These are phyloP conservation scores for Himalopsyche tibetana DNA, from an alignment of 2,888 invertebrate genomes.

Conservation along the genomic window DNA sequence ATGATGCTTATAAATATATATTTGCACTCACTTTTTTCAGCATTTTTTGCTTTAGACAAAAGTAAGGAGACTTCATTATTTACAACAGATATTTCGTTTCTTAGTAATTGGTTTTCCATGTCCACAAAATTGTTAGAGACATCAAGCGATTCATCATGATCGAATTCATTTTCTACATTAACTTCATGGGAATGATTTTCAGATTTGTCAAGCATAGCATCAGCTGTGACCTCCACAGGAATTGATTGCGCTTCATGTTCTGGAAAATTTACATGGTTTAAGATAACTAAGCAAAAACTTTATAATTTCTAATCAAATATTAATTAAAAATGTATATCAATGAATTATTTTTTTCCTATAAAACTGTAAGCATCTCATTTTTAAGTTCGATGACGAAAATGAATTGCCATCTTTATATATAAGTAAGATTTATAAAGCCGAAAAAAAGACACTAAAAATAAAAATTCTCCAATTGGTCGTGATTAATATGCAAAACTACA, in stretches of 20 bases:
- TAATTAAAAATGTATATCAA: too few relatives aligned
- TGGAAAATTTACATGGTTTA: neutral
- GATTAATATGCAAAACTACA: too few relatives aligned
- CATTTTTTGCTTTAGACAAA: slow-evolving; percentile 72
- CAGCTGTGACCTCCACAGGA: neutral
- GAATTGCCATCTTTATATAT: too few relatives aligned
- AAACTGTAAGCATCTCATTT: too few relatives aligned
- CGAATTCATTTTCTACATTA: neutral
- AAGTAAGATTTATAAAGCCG: too few relatives aligned
- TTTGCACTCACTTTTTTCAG: slow-evolving; percentile 71
- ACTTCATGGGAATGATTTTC: neutral
- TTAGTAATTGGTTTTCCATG: slow-evolving; percentile 69
- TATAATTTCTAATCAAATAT: too few relatives aligned
- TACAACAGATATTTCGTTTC: slow-evolving; percentile 74
- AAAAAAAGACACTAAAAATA: too few relatives aligned
- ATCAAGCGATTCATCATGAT: slow-evolving; percentile 14
- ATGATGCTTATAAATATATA: neutral
- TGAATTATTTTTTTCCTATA: too few relatives aligned
- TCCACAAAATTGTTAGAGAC: slow-evolving; percentile 51
- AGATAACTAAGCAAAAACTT: neutral
- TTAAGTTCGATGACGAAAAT: too few relatives aligned
- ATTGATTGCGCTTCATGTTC: neutral
- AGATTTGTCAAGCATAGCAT: neutral
- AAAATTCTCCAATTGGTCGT: too few relatives aligned
- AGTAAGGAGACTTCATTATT: slow-evolving; percentile 75